These are phyloP conservation scores for Xestia rhomboidea DNA, from an alignment of 2,888 invertebrate species.

Conservation along the genomic window DNA sequence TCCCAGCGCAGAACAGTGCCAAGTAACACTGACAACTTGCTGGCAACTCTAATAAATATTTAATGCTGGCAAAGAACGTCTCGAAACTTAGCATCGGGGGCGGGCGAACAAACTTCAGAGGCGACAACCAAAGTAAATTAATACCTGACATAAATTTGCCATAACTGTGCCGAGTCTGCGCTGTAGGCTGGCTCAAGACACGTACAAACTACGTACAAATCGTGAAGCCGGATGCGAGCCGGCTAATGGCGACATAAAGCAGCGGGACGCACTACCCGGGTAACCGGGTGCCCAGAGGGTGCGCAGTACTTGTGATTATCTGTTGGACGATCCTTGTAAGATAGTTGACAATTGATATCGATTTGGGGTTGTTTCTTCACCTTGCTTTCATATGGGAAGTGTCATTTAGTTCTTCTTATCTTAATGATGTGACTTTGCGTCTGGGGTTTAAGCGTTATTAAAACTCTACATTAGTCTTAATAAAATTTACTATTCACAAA, in stretches of 20 bases:
- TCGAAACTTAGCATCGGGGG: slow-evolving; percentile 76
- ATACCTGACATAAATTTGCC: slow-evolving; percentile 91
- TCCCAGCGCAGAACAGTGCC: slow-evolving; percentile 49
- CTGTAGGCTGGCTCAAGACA: slow-evolving; percentile 81
- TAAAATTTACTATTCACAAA: not conserved
- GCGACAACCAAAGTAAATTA: slow-evolving; percentile 89
- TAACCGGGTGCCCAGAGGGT: slow-evolving; percentile 68
- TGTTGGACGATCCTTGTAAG: slow-evolving; percentile 76
- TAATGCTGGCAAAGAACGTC: slow-evolving; percentile 83
- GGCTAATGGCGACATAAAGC: slow-evolving; percentile 84
- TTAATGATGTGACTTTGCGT: not conserved
- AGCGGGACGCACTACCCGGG: slow-evolving; percentile 79
- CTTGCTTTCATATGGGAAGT: not conserved
- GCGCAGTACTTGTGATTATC: slow-evolving; percentile 81
- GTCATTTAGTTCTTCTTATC: not conserved
- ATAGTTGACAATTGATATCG: slow-evolving; percentile 70
- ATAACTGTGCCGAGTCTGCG: slow-evolving; percentile 86
- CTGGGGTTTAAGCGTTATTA: not conserved
- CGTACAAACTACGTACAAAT: slow-evolving; percentile 86
- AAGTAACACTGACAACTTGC: slow-evolving; percentile 67
- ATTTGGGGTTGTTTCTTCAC: slow-evolving; percentile 60
- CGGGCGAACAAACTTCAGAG: slow-evolving; percentile 80
- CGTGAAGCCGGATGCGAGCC: slow-evolving; percentile 81
- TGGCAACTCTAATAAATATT: slow-evolving; percentile 85
- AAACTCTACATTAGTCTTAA: not conserved